Conservation (phyloP, 2,888 invertebrate species). For the Embidobia sp. region DNA sequence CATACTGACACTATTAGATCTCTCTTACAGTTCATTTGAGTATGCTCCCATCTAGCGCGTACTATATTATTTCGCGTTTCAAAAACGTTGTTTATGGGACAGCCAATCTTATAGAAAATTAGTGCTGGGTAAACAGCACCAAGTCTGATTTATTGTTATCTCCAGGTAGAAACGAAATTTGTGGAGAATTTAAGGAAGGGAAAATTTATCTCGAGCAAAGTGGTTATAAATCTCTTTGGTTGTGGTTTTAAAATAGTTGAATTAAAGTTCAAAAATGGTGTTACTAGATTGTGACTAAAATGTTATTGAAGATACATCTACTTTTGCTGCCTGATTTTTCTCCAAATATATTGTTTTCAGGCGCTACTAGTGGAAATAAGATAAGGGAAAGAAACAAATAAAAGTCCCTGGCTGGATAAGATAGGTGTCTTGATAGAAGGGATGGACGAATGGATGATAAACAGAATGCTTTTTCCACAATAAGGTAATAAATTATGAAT, state of each 20-base stretch:
- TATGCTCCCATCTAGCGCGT: constrained; percentile 9
- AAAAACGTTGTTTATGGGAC: constrained; percentile 22
- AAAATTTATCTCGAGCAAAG: constrained; percentile 6
- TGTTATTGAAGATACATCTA: no score
- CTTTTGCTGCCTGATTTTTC: no score
- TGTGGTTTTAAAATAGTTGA: not conserved
- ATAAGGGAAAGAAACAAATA: no score
- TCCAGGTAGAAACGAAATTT: not conserved
- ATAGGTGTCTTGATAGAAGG: no score
- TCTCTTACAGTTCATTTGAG: constrained; percentile 23
- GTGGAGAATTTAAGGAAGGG: not conserved
- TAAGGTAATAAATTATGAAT: no score
- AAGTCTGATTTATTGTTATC: constrained; percentile 20
- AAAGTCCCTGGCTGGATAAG: no score
- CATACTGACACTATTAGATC: not conserved
- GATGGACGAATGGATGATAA: no score
- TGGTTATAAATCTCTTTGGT: constrained; percentile 1
- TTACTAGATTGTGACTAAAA: no score
- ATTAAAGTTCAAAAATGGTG: not conserved
- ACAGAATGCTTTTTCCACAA: no score
- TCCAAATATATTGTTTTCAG: no score
- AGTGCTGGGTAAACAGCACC: constrained; percentile 5
- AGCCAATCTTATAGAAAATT: constrained; percentile 27
- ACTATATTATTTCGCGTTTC: constrained; percentile 18
- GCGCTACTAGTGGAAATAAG: no score